Evolutionary conservation across 2,888 invertebrate species (phyloP), one percentile per base, ranked within the genome.

Genomic region (Iphiclides podalirius): DNA sequence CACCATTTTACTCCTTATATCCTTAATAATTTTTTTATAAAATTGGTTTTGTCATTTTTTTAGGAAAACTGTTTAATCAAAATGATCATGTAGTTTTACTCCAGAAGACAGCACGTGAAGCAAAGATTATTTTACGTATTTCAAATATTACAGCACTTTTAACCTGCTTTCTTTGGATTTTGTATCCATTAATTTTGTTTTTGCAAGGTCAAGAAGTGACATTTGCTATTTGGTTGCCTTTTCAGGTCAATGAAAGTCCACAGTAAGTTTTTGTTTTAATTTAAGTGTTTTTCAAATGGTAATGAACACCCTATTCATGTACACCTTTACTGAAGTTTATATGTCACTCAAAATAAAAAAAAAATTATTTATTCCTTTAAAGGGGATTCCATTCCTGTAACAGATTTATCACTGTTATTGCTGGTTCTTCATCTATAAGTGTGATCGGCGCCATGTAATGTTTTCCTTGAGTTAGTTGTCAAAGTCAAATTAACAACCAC

Each of bases 181-280:
- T 78, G 12, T 67, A 72, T 52, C 75, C 74, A 8, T 53, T 71
- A 16, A 63, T 75, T 34, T 53, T 68, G 47, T 67, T 74, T 52
- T 52, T 66, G 20, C 68, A 69, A 52, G 66, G 71, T 33, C 70
- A 69, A 49, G 43, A 53, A 11, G 59, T 73, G 35, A 74, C 75
- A 52, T 74, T 80, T 54, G 58, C 71, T 50, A 71, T 79, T 56
- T 80, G 79, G 79, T 52, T 80, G 48, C 80, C 80, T 15, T 78
- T 76, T 58, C 68, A 78, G 54, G 56, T 60, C 9, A 66, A 69
- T 58, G 48, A 50, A 34, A 61, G 66, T 52, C 67, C 68, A 12
- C 58, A 67, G 79, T 80, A 64, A 73, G 73, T 72, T 33, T 37
- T 49, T 39, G 37, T 17, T 11, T 16, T 20, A 28, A 15, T 11